These are phyloP conservation scores for Notothenia coriiceps DNA, from an alignment of 2,113 vertebrate genomes.

Conservation along the genomic window DNA sequence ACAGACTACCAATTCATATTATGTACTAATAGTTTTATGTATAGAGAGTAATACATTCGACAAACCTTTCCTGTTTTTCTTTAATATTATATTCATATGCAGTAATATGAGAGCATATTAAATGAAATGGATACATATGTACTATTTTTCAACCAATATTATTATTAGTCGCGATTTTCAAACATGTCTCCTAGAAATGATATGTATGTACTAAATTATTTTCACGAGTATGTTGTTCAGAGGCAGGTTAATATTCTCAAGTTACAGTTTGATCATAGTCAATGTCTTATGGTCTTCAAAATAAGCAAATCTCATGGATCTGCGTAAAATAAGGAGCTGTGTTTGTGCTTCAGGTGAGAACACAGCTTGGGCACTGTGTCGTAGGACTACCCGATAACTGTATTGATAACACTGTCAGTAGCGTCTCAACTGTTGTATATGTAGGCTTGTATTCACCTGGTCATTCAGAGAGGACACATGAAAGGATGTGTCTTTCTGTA, in stretches of 20 bases:
- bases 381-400: constrained; percentile 1
- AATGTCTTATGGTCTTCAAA: background rate
- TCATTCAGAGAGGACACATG: constrained; percentile 3
- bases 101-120: background rate
- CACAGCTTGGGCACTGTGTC: background rate
- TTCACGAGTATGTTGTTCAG: background rate
- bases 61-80: background rate
- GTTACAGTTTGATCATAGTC: background rate
- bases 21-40: background rate
- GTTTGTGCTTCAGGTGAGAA: constrained; percentile 3
- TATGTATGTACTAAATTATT: background rate
- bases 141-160: too few species aligned
- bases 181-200: background rate
- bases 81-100: background rate
- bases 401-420: constrained; percentile 2
- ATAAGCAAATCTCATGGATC: background rate
- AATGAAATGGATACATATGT: background rate
- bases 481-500: background rate
- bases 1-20: background rate
- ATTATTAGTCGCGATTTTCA: background rate
- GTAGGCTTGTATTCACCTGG: background rate
- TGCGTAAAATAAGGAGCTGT: background rate
- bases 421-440: background rate
- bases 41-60: background rate
- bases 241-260: background rate